Conservation (phyloP, 2,113 vertebrate genomes). For the Pleuronectes platessa region DNA sequence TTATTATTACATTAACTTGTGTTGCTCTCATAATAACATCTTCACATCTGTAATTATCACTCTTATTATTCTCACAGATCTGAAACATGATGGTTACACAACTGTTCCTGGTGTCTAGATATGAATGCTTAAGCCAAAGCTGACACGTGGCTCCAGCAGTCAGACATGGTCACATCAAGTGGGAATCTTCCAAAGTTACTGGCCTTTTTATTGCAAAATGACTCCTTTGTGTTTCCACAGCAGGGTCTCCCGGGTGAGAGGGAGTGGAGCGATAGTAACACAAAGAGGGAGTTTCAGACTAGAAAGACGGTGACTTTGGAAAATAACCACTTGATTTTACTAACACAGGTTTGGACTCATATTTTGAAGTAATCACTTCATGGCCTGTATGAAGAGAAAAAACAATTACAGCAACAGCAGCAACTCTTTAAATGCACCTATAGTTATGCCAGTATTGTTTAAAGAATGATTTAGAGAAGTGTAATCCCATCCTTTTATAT, state of each 20-base stretch:
- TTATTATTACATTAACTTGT: no score
- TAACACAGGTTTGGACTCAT: neutral
- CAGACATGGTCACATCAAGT: neutral
- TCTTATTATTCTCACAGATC: no score
- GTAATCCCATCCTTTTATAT: no score
- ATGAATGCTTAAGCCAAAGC: neutral
- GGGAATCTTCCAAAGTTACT: slow-evolving; percentile 1
- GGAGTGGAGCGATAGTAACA: neutral
- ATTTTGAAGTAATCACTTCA: neutral
- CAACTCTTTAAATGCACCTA: neutral
- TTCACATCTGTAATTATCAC: no score
- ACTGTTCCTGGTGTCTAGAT: neutral
- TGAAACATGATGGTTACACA: no score
- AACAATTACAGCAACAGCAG: neutral
- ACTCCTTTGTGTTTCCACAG: neutral
- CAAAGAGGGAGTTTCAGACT: neutral
- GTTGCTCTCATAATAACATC: no score
- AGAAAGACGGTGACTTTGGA: neutral
- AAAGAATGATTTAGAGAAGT: no score
- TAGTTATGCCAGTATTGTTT: no score
- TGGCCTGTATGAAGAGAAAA: neutral
- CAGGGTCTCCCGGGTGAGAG: neutral
- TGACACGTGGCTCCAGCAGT: neutral
- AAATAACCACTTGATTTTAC: neutral
- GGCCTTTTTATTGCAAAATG: slow-evolving; percentile 3